phyloP scores from a whole-genome alignment of 2,797 vertebrate genomes.

The Hippoglossus hippoglossus region DNA sequence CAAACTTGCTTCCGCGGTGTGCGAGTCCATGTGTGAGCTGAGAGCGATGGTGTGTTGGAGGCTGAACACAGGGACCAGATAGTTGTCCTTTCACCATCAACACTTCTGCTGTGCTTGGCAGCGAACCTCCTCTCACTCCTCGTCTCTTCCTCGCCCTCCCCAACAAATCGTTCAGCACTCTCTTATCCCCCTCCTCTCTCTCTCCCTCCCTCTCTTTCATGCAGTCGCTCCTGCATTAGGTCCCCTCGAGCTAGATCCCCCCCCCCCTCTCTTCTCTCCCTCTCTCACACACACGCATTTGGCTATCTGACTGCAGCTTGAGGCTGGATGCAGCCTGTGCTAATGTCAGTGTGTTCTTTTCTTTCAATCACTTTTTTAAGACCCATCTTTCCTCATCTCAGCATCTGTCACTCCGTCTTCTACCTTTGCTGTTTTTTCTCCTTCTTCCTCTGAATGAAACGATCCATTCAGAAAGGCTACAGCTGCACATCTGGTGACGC shows the following conservation, averaged over 20 bases:
- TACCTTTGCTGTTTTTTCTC: conserved; percentile 4
- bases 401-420: neutral
- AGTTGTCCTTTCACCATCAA: conserved; percentile 75
- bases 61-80: conserved; percentile 57
- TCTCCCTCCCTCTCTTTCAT: conserved; percentile 46
- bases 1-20: conserved; percentile 14
- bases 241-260: conserved; percentile 40
- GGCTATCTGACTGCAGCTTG: conserved; percentile 36
- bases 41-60: conserved; percentile 43
- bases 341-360: conserved; percentile 30
- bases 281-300: conserved; percentile 23
- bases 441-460: conserved; percentile 35
- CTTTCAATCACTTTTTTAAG: conserved; percentile 30
- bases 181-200: conserved; percentile 19
- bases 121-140: conserved; percentile 43
- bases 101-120: conserved; percentile 73
- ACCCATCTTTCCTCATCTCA: conserved; percentile 4
- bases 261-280: neutral
- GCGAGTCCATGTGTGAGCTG: conserved; percentile 21
- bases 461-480: conserved; percentile 23
- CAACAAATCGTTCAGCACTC: conserved; percentile 68
- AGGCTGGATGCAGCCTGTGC: conserved; percentile 31
- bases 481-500: conserved; percentile 7
- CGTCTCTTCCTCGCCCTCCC: conserved; percentile 45
- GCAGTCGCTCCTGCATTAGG: conserved; percentile 43